Conservation (phyloP, 2,888 invertebrate genomes). For the Melanchra persicariae region DNA sequence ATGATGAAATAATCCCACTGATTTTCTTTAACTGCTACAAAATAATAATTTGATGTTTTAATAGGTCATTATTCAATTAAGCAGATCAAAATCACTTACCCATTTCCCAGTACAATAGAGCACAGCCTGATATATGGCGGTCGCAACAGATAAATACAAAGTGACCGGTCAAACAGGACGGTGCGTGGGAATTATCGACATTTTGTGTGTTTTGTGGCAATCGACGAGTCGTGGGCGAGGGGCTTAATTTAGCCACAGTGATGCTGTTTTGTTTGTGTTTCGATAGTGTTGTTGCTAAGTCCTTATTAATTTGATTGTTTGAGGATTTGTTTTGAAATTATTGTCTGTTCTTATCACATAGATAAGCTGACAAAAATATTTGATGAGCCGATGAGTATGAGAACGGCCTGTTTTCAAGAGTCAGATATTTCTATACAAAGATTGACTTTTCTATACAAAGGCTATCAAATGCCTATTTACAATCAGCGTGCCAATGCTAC, state of each 20-base stretch:
- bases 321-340: neutral
- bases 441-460: too few species aligned
- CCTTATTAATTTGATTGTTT: neutral
- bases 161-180: conserved; percentile 40
- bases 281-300: neutral
- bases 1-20: neutral
- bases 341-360: neutral
- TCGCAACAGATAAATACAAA: conserved; percentile 36
- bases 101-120: conserved; percentile 17
- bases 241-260: conserved; percentile 18
- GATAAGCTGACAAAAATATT: neutral
- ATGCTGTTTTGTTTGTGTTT: conserved; percentile 5
- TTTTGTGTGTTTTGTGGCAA: conserved; percentile 21
- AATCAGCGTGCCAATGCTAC: too few species aligned
- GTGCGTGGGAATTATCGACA: conserved; percentile 36
- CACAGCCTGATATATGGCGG: conserved; percentile 39
- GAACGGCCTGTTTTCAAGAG: too few species aligned
- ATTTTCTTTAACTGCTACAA: neutral
- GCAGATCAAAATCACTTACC: conserved; percentile 16
- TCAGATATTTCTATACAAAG: too few species aligned
- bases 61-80: neutral
- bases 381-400: too few species aligned
- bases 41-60: neutral
- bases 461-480: too few species aligned
- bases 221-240: conserved; percentile 11